phyloP scores from a whole-genome alignment of 2,113 vertebrate genomes.

The Podocnemis expansa region DNA sequence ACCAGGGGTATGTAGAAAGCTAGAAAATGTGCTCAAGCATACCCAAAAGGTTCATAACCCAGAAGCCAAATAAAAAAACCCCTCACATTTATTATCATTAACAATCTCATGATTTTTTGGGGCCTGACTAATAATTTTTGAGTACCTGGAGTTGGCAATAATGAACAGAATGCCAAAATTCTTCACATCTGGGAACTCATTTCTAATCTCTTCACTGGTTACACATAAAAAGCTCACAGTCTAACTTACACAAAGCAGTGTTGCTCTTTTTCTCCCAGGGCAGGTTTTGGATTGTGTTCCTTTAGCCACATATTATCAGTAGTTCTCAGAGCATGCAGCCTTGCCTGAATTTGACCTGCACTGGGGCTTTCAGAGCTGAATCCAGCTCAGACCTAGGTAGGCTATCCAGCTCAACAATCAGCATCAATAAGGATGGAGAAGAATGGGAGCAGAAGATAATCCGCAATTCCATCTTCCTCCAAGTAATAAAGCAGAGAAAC shows the following conservation, averaged over 20 bases:
- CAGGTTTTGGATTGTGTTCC: background rate
- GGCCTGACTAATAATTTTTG: background rate
- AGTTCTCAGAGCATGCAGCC: slow-evolving; percentile 1
- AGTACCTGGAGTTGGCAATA: background rate
- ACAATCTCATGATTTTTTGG: background rate
- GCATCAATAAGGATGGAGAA: background rate
- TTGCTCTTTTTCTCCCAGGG: slow-evolving; percentile 5
- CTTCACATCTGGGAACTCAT: slow-evolving; percentile 16
- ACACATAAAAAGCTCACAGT: background rate
- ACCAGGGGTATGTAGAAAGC: background rate
- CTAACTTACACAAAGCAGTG: background rate
- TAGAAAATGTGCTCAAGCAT: background rate
- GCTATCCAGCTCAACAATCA: background rate
- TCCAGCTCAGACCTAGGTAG: background rate
- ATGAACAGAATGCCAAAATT: background rate
- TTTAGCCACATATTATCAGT: background rate
- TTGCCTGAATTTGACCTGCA: background rate
- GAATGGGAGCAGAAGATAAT: background rate
- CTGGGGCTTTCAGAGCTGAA: background rate
- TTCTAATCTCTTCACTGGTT: background rate
- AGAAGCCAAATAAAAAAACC: background rate
- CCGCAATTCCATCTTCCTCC: background rate
- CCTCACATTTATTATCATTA: background rate
- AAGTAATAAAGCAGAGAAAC: background rate
- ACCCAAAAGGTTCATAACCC: background rate